Evolutionary conservation across 2,888 invertebrate species (phyloP), one percentile per base, ranked within the genome.

Genomic region (Cephus spinipes): DNA sequence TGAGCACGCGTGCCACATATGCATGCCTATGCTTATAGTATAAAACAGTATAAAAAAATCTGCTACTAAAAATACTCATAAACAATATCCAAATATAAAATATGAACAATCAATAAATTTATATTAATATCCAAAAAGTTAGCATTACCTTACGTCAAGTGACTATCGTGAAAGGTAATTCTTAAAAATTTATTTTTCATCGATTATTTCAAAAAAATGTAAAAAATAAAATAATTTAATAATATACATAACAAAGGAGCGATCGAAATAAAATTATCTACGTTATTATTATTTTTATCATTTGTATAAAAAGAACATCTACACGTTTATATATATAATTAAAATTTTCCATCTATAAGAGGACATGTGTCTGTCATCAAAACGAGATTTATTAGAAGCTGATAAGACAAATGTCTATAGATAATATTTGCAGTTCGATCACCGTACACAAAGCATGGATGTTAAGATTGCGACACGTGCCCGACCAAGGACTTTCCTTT

Each of bases 1-100:
- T 73, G 71, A 31, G 71, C 31, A 15, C 71, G 32, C 71, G 71
- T 33, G 71, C 31, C 71, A 33, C 71, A 71, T 71, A 71, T 32
- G 71, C 32, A 71, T 71, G 32, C 15, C 71, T 71, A 71, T 33
- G 23, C 55, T 55, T 55, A 23, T 23, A 55, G 55, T 55, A 55
- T 55, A 55, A 55, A 40, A 40, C 15, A 40, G 40, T 15, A 15
- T 40, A 40, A 40, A 40, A 40, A 55, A 40, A 15, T 15, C 2
- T 9, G 6, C 12, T 9, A 9, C 2, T 55, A 55, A 23, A 55
- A 9, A 55, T 9, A 23, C 15, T 2, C 9, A 55, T 9, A 55
- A 23, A 23, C 23, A 23, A 6, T 23, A 55, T 4, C 9, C 55
- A 23, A 55, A 55, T 15, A 55, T 55, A 55, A 23, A 55, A 23